Conservation (phyloP, 2,113 vertebrate species). For the Potamarius usumacintae region DNA sequence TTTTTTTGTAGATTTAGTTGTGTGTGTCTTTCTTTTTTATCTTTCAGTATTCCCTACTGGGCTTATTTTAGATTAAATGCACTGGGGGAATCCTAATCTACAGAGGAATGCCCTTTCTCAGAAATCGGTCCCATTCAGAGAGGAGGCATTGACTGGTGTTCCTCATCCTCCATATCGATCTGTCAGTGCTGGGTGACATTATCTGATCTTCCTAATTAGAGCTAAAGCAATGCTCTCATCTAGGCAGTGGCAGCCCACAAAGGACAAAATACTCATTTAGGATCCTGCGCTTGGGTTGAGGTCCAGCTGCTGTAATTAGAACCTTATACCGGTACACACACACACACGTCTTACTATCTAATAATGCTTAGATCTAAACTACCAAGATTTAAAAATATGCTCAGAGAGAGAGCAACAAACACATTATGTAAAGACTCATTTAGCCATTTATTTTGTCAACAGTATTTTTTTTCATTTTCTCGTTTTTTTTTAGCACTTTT, state of each 20-base stretch:
- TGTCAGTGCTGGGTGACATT: conserved; percentile 50
- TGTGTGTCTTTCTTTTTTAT: no score
- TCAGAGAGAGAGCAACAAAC: background rate
- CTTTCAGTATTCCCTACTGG: background rate
- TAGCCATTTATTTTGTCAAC: background rate
- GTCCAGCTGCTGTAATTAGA: conserved; percentile 5
- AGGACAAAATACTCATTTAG: conserved; percentile 16
- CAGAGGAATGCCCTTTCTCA: conserved; percentile 23
- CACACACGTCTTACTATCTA: background rate
- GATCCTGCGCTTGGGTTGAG: conserved; percentile 11
- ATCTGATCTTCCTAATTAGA: conserved; percentile 53
- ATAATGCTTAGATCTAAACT: background rate
- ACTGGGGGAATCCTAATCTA: conserved; percentile 15
- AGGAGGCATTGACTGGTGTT: conserved; percentile 41
- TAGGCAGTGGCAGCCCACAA: conserved; percentile 34
- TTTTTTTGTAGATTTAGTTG: background rate
- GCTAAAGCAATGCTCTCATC: conserved; percentile 38
- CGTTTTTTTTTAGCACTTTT: background rate
- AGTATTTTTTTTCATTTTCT: background rate
- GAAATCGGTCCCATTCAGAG: conserved; percentile 22
- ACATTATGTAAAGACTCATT: background rate
- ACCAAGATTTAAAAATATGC: background rate
- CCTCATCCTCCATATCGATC: conserved; percentile 52
- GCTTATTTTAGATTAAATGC: background rate
- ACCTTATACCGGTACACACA: no score